These are phyloP conservation scores for Alces alces DNA, from an alignment of 2,113 vertebrate species.

Conservation along the genomic window DNA sequence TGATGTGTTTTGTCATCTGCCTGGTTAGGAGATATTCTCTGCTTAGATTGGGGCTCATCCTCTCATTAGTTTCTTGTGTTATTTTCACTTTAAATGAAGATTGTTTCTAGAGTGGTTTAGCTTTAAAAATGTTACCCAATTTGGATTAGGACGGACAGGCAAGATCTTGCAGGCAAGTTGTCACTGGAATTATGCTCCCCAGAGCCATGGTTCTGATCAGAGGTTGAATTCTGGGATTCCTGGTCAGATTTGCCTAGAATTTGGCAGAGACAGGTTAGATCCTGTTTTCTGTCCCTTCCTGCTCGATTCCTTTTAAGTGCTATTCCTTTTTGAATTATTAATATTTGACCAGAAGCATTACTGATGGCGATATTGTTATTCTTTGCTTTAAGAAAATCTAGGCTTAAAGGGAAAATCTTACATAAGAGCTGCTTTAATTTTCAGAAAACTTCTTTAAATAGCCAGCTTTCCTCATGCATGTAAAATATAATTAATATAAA, in stretches of 20 bases:
- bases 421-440: not conserved
- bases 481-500: constrained; percentile 45
- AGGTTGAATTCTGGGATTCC: not conserved
- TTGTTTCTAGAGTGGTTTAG: not conserved
- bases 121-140: not conserved
- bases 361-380: not conserved
- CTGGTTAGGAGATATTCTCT: not conserved
- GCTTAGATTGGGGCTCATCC: not conserved
- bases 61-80: not conserved
- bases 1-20: not conserved
- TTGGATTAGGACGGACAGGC: not conserved
- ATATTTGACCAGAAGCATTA: constrained; percentile 36
- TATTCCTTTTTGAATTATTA: constrained; percentile 56
- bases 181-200: not conserved
- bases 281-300: constrained; percentile 53
- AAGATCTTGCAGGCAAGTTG: not conserved
- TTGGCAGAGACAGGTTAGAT: constrained; percentile 29
- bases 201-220: not conserved
- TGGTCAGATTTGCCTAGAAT: constrained; percentile 20
- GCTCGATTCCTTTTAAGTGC: constrained; percentile 40
- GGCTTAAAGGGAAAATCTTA: constrained; percentile 1
- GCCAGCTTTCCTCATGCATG: not conserved
- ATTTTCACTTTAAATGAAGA: not conserved
- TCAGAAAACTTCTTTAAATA: constrained; percentile 16
- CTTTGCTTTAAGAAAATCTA: constrained; percentile 27